Conservation (phyloP, 2,888 invertebrate species). For the Odontomyia ornata region DNA sequence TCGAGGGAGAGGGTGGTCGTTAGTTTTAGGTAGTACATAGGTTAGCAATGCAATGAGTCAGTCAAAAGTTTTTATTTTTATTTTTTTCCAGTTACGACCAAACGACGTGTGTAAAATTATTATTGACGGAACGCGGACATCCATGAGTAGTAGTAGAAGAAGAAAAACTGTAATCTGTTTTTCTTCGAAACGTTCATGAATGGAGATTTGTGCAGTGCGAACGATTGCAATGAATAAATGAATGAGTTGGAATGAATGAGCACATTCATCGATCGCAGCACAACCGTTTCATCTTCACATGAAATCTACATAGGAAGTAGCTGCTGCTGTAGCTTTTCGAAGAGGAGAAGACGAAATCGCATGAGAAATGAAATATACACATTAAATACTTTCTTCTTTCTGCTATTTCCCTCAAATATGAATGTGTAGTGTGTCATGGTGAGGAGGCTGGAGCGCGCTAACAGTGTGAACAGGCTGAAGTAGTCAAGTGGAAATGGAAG, state of each 20-base stretch:
- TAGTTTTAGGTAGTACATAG: neutral
- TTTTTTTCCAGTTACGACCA: too few relatives aligned
- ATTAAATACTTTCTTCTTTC: neutral
- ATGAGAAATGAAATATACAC: neutral
- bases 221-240: neutral
- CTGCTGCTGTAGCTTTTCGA: neutral
- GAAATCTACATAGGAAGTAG: neutral
- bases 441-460: neutral
- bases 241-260: neutral
- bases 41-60: neutral
- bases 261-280: neutral
- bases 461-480: neutral
- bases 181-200: slow-evolving; percentile 19
- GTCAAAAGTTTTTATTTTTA: too few relatives aligned
- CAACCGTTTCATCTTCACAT: slow-evolving; percentile 9
- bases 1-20: neutral
- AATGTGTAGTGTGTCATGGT: too few relatives aligned
- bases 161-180: slow-evolving; percentile 8
- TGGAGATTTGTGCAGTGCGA: neutral
- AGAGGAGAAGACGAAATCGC: neutral
- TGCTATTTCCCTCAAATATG: too few relatives aligned
- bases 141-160: too few relatives aligned
- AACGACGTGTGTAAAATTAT: too few relatives aligned
- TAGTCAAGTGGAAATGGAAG: neutral
- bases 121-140: too few relatives aligned